A percentile compares a stretch with the other conserved stretches of the same genome.
These are phyloP conservation scores for Phaonia tiefii DNA, from an alignment of 2,888 invertebrate species.

Conservation along the genomic window DNA sequence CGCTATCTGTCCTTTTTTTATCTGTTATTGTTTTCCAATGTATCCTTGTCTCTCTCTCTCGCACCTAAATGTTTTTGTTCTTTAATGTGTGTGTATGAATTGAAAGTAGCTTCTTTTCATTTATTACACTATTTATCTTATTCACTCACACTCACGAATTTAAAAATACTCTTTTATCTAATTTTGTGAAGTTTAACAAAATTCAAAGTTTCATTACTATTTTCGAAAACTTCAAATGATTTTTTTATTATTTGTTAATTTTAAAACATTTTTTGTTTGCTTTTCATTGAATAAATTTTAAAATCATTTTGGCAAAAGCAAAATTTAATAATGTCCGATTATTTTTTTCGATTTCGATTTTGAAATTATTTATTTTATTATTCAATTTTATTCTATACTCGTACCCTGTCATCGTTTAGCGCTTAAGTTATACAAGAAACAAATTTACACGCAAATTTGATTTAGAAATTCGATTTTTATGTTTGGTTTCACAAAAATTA, in stretches of 20 bases:
- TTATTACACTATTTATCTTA: constrained; percentile 22
- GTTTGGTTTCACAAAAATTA: constrained; percentile 24
- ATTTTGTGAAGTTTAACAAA: constrained; percentile 7
- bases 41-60: neutral
- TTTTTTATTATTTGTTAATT: neutral
- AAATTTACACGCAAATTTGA: constrained; percentile 35
- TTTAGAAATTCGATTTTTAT: constrained; percentile 31
- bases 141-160: constrained; percentile 27
- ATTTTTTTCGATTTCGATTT: constrained; percentile 7
- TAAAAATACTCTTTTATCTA: constrained; percentile 1
- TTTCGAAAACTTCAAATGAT: constrained; percentile 19
- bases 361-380: constrained; percentile 19
- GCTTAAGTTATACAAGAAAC: constrained; percentile 13
- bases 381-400: too few relatives aligned
- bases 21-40: neutral
- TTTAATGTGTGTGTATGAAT: neutral
- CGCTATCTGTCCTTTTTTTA: too few relatives aligned
- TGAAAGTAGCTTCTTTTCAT: constrained; percentile 28
- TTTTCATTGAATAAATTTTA: constrained; percentile 47
- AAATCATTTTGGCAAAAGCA: constrained; percentile 58
- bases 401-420: constrained; percentile 6
- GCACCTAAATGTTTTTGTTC: constrained; percentile 4
- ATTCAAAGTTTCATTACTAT: constrained; percentile 5
- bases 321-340: constrained; percentile 60
- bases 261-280: constrained; percentile 62